These are phyloP conservation scores for Hystrix brachyura DNA, from an alignment of 2,113 vertebrate genomes.

Conservation along the genomic window DNA sequence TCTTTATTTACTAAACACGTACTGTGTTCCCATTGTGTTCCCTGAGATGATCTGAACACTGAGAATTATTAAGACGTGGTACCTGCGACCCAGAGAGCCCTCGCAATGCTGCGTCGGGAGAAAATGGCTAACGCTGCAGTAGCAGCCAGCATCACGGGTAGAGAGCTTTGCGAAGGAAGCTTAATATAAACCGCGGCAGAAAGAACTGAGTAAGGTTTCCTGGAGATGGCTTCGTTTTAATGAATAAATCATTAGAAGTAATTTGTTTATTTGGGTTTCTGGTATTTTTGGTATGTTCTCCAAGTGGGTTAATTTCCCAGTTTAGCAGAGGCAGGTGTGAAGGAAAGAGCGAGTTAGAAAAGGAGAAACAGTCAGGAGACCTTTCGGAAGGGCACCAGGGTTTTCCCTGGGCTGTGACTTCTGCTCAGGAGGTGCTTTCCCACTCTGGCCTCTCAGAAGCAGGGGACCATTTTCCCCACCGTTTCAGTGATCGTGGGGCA, in stretches of 20 bases:
- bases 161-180: not conserved
- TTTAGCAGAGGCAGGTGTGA: not conserved
- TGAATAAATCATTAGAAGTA: conserved; percentile 15
- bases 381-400: not conserved
- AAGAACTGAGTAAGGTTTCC: conserved; percentile 4
- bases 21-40: not conserved
- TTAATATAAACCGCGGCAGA: not conserved
- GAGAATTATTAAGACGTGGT: not conserved
- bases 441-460: not conserved
- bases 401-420: not conserved
- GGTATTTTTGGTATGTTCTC: not conserved
- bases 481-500: not conserved
- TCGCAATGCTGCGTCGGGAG: conserved; percentile 5
- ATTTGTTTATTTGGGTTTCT: conserved; percentile 16
- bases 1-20: conserved; percentile 41
- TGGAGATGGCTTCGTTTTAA: conserved; percentile 37
- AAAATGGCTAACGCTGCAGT: not conserved
- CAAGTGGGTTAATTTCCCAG: not conserved
- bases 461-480: not conserved
- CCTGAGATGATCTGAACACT: not conserved
- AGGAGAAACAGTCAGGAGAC: not conserved
- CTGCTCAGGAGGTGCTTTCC: not conserved
- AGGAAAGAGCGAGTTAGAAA: not conserved
- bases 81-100: not conserved
- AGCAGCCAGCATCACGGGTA: not conserved